A percentile compares a stretch with the other conserved stretches of the same genome.
phyloP scores from a whole-genome alignment of 2,888 invertebrate genomes.

The Platycheirus rosarum region DNA sequence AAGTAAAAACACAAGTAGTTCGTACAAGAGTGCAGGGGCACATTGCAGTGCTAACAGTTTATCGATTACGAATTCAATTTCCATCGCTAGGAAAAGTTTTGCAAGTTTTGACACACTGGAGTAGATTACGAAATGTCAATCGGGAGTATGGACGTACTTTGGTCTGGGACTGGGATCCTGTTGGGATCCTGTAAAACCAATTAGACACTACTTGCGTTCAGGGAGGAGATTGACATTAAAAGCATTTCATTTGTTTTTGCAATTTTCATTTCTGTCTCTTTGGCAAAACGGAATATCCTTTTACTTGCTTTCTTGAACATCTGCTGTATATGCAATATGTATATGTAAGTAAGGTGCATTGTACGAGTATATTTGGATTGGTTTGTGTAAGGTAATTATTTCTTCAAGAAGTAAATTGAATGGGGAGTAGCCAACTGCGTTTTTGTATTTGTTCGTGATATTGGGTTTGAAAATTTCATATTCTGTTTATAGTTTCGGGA shows the following conservation, averaged over 20 bases:
- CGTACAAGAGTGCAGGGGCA: too few species aligned
- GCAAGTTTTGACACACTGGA: conserved; percentile 39
- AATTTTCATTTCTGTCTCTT: conserved; percentile 55
- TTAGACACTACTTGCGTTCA: conserved; percentile 63
- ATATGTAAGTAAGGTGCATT: neutral
- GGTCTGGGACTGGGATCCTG: too few species aligned
- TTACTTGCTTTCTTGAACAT: neutral
- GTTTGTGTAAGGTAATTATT: conserved; percentile 63
- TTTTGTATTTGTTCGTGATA: conserved; percentile 50
- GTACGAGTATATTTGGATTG: neutral
- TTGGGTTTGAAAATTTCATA: conserved; percentile 45
- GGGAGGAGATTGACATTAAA: conserved; percentile 69
- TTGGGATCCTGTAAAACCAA: conserved; percentile 64
- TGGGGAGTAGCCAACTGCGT: conserved; percentile 61
- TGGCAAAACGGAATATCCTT: conserved; percentile 12
- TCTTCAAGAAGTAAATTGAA: conserved; percentile 59
- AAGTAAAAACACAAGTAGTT: too few species aligned
- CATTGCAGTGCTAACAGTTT: conserved; percentile 4
- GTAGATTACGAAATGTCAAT: conserved; percentile 44
- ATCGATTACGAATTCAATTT: conserved; percentile 46
- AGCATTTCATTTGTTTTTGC: conserved; percentile 66
- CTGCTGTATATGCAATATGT: too few species aligned
- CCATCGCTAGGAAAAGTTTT: conserved; percentile 18
- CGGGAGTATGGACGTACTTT: conserved; percentile 10
- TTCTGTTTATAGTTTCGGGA: conserved; percentile 49